Evolutionary conservation across 2,113 vertebrate genomes (phyloP).

Genomic region (Cichladusa arquata): DNA sequence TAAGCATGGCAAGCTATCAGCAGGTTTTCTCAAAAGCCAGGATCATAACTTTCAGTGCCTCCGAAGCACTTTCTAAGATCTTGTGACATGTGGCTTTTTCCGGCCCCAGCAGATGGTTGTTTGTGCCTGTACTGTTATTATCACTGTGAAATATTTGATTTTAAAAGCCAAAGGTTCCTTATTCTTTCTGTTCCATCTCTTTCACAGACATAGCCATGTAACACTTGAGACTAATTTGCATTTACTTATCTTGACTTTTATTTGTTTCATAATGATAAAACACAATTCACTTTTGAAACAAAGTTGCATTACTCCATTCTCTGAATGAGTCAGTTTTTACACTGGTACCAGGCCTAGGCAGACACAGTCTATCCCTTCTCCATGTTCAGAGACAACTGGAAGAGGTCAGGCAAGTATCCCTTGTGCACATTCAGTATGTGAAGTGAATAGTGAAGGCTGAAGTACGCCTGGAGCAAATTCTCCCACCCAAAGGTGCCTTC

Average conservation of each 20-base stretch:
- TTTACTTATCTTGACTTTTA: not conserved
- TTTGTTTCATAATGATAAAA: not conserved
- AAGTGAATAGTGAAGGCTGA: not conserved
- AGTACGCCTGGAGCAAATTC: not conserved
- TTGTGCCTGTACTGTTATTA: not conserved
- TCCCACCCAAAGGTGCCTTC: too few species aligned
- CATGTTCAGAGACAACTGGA: not conserved
- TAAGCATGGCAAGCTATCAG: not conserved
- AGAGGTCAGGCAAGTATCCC: not conserved
- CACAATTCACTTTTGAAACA: not conserved
- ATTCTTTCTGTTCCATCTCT: not conserved
- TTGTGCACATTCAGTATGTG: accelerated
- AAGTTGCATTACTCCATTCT: not conserved
- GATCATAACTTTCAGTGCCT: not conserved
- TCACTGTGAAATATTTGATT: not conserved
- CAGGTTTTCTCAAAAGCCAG: not conserved
- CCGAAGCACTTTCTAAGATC: not conserved
- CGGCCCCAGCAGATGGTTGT: not conserved
- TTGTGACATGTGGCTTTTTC: not conserved
- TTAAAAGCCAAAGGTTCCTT: not conserved
- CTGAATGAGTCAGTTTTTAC: not conserved
- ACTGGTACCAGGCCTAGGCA: not conserved
- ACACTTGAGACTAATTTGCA: not conserved
- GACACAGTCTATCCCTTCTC: not conserved
- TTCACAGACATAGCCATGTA: not conserved